Percentiles rank a stretch among this genome's conserved stretches.
phyloP scores from a whole-genome alignment of 2,113 vertebrate genomes.

The Numida meleagris region DNA sequence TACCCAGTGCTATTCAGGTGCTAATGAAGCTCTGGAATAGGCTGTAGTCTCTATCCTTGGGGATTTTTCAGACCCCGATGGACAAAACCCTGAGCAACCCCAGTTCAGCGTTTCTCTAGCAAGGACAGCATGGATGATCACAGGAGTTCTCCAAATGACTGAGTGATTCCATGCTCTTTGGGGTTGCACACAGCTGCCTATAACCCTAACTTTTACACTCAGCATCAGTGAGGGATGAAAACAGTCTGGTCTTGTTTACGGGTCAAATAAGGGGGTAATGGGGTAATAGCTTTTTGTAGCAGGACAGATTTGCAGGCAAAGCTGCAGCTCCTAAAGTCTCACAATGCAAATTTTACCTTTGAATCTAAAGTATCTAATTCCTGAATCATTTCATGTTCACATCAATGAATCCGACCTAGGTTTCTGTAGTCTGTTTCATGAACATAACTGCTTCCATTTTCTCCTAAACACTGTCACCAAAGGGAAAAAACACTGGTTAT shows the following conservation, averaged over 20 bases:
- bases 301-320: background rate
- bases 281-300: background rate
- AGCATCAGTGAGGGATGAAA: background rate
- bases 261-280: background rate
- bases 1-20: background rate
- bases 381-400: background rate
- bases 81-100: background rate
- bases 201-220: background rate
- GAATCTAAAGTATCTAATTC: background rate
- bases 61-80: background rate
- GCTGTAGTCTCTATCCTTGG: background rate
- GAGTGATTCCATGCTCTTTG: background rate
- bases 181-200: background rate
- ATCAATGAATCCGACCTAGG: background rate
- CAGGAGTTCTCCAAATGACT: background rate
- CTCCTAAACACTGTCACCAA: background rate
- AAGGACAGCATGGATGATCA: background rate
- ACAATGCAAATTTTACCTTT: background rate
- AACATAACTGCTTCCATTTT: background rate
- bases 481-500: background rate
- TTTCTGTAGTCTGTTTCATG: background rate
- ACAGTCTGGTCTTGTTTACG: background rate
- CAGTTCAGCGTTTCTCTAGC: background rate
- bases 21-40: background rate
- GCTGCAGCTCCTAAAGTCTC: background rate